These are phyloP conservation scores for Drosophila fulvimacula DNA, from an alignment of 2,888 invertebrate species.

Conservation along the genomic window DNA sequence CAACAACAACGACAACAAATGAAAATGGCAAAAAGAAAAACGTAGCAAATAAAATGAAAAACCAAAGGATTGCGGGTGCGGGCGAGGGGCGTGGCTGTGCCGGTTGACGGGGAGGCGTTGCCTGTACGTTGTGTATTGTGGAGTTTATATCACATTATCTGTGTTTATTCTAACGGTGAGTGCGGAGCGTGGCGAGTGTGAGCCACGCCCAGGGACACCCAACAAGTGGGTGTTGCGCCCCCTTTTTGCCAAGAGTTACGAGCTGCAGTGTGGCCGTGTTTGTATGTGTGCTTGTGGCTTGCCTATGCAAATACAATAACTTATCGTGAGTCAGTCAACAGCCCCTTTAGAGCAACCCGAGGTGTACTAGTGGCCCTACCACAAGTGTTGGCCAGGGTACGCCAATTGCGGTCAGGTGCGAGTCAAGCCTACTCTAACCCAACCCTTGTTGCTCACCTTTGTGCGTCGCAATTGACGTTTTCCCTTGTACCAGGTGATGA, in stretches of 20 bases:
- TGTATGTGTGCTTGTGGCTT: constrained; percentile 43
- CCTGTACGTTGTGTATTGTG: constrained; percentile 65
- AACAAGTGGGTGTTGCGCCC: constrained; percentile 69
- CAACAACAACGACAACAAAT: constrained; percentile 26
- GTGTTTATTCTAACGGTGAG: constrained; percentile 76
- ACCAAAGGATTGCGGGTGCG: constrained; percentile 10
- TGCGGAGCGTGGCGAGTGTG: constrained; percentile 50
- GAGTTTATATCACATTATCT: constrained; percentile 83
- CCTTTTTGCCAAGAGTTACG: constrained; percentile 54
- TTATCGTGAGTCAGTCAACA: constrained; percentile 76
- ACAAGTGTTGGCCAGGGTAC: constrained; percentile 36
- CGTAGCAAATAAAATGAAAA: constrained; percentile 31
- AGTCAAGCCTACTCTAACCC: neutral
- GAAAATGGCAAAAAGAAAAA: constrained; percentile 41
- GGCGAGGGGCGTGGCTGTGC: constrained; percentile 3
- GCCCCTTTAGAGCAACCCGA: neutral
- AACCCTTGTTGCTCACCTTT: constrained; percentile 86
- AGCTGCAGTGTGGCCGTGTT: constrained; percentile 33
- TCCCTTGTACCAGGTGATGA: constrained; percentile 95
- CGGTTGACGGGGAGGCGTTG: constrained; percentile 1
- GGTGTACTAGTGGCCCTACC: neutral
- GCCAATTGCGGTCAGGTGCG: constrained; percentile 73
- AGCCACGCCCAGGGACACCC: constrained; percentile 69
- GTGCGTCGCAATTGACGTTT: constrained; percentile 92
- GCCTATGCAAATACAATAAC: constrained; percentile 79